Conservation (phyloP, 2,797 vertebrate species). For the Rhinatrema bivittatum region DNA sequence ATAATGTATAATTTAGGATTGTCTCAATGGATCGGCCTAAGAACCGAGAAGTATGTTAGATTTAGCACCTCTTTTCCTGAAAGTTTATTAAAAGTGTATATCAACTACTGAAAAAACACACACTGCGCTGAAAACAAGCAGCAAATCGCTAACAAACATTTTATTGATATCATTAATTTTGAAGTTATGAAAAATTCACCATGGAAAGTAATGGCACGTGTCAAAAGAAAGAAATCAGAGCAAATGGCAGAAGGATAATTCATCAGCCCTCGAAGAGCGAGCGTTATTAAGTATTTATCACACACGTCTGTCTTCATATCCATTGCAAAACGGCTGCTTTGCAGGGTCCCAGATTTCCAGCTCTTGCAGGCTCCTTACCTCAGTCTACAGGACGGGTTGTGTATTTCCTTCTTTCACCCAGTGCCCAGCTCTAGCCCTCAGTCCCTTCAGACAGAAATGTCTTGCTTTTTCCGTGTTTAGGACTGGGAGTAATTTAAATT, state of each 20-base stretch:
- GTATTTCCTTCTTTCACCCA: no score
- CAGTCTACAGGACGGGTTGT: no score
- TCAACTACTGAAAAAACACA: conserved; percentile 1
- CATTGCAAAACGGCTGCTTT: no score
- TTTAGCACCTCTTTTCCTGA: background rate
- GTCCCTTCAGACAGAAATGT: no score
- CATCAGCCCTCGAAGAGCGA: background rate
- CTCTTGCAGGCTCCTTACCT: no score
- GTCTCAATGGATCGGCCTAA: background rate
- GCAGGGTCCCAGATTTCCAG: no score
- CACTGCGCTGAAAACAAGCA: background rate
- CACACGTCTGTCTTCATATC: conserved; percentile 1
- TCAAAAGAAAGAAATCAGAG: background rate
- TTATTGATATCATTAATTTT: background rate
- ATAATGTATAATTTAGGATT: background rate
- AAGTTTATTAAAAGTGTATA: conserved; percentile 4
- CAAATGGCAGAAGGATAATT: background rate
- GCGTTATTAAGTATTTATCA: background rate
- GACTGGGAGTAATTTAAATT: no score
- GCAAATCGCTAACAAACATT: no score
- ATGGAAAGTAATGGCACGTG: background rate
- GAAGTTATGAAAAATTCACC: background rate
- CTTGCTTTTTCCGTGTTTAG: no score
- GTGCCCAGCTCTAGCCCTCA: no score
- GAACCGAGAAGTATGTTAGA: background rate